Base-by-base conservation (phyloP, 2,797 vertebrate species). In the Girardinus metallicus region DNA sequence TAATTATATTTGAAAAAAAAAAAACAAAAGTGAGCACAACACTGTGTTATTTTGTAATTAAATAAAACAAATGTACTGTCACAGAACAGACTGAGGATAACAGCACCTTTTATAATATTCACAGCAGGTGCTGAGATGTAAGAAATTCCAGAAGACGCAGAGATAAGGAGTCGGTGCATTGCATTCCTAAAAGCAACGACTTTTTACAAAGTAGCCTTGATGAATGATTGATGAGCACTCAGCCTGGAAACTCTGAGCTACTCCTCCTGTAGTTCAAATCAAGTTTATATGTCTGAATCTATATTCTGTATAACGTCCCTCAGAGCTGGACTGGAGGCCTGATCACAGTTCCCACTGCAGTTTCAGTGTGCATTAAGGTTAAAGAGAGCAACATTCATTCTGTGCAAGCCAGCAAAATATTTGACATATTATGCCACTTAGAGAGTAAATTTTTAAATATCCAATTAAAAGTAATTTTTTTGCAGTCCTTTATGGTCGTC, bases 21-120 rank as follows among this genome's bases (percentile, higher is more conserved):
- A 53, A 29, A 60, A 11, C 29, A n/a, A n/a, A n/a, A n/a, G n/a
- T n/a, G n/a, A n/a, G n/a, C n/a, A n/a, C 12, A 6, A 4, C n/a
- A 31, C 16, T 15, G 18, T 46, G 36, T 39, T 83, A 82, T 89
- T 88, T 90, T 88, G 78, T 80, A 87, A 74, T 86, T 85, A 85
- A 89, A 90, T 66, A 34, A 80, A 87, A 83, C 78, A 76, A 73
- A 79, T 84, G n/a, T 73, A 47, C 73, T 83, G 76, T 76, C 80
- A 77, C 73, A n/a, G 77, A 51, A 51, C 6, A 21, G 18, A 66
- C 72, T 81, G 84, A 81, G 34, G 21, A 44, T 29, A 68, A 72
- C 72, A 75, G 72, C 76, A 74, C 41, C 36, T 86, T n/a, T 86
- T 62, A 80, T 51, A 68, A 49, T 76, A 34, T 57, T 79, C 46